Evolutionary conservation across 2,797 vertebrate genomes (phyloP).

Genomic region (Tiaroga cobitis): DNA sequence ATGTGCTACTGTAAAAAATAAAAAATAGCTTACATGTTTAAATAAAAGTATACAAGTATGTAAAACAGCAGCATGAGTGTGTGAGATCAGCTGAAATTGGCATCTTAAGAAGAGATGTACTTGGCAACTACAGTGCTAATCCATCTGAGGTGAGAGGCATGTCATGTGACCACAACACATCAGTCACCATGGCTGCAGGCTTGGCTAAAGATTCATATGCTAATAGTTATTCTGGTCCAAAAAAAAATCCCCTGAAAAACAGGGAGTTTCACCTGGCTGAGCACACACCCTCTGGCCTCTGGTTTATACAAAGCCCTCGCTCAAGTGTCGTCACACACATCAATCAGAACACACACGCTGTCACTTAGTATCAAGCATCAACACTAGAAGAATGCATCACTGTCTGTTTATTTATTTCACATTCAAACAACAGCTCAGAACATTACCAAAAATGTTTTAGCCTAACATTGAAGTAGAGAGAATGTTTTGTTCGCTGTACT

Average conservation of each 20-base stretch:
- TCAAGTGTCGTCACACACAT: constrained; percentile 1
- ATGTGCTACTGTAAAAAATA: background rate
- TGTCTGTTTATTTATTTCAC: constrained; percentile 7
- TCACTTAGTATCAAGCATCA: constrained; percentile 4
- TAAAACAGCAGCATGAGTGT: background rate
- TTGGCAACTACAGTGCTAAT: constrained; percentile 25
- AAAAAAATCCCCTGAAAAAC: background rate
- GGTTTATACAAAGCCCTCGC: background rate
- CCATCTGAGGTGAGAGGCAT: background rate
- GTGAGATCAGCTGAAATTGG: background rate
- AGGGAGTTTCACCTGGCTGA: background rate
- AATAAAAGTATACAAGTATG: background rate
- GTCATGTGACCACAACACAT: constrained; percentile 1
- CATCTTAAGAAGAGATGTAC: constrained; percentile 6
- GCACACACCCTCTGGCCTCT: background rate
- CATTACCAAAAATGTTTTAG: background rate
- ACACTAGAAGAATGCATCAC: background rate
- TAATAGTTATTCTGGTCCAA: constrained; percentile 14
- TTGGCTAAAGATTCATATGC: constrained; percentile 3
- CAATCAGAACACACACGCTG: background rate
- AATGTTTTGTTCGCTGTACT: background rate
- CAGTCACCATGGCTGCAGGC: background rate
- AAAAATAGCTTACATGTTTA: background rate
- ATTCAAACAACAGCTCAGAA: background rate
- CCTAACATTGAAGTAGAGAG: background rate